These are phyloP conservation scores for Ictalurus furcatus DNA, from an alignment of 2,113 vertebrate species.

Conservation along the genomic window DNA sequence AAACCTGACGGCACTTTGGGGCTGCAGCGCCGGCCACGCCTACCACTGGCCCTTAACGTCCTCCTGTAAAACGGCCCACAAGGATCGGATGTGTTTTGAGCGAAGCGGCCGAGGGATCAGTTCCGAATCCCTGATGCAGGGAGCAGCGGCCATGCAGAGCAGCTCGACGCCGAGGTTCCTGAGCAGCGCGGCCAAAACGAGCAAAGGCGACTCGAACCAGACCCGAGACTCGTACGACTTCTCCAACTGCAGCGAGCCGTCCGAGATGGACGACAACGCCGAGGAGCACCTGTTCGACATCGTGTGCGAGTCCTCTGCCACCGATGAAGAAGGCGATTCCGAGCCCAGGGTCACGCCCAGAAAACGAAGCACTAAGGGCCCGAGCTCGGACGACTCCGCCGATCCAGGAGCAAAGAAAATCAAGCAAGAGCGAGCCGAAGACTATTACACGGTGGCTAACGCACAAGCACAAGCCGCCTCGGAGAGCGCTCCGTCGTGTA, in stretches of 20 bases:
- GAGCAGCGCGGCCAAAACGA: constrained; percentile 72
- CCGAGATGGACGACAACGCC: constrained; percentile 78
- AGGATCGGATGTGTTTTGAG: constrained; percentile 81
- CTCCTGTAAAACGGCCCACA: constrained; percentile 79
- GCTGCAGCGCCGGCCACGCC: constrained; percentile 84
- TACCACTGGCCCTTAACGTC: constrained; percentile 88
- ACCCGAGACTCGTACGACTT: constrained; percentile 83
- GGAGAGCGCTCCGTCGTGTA: constrained; percentile 61
- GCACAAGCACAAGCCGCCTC: constrained; percentile 70
- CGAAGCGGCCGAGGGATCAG: constrained; percentile 80
- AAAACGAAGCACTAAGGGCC: constrained; percentile 65
- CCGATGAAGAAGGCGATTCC: constrained; percentile 84
- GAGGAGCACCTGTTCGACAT: constrained; percentile 85
- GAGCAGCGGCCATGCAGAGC: constrained; percentile 75
- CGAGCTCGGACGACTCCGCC: constrained; percentile 55
- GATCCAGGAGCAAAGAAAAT: constrained; percentile 82
- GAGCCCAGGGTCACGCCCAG: constrained; percentile 71
- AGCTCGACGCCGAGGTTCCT: constrained; percentile 78
- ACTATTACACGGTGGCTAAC: constrained; percentile 83
- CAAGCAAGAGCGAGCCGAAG: constrained; percentile 84
- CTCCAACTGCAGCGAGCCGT: constrained; percentile 85
- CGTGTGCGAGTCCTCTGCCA: constrained; percentile 85
- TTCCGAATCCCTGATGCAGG: constrained; percentile 79
- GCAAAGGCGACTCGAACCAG: constrained; percentile 74
- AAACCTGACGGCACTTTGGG: constrained; percentile 85